These are phyloP conservation scores for Araneus ventricosus DNA, from an alignment of 1,140 invertebrate species.

Conservation along the genomic window DNA sequence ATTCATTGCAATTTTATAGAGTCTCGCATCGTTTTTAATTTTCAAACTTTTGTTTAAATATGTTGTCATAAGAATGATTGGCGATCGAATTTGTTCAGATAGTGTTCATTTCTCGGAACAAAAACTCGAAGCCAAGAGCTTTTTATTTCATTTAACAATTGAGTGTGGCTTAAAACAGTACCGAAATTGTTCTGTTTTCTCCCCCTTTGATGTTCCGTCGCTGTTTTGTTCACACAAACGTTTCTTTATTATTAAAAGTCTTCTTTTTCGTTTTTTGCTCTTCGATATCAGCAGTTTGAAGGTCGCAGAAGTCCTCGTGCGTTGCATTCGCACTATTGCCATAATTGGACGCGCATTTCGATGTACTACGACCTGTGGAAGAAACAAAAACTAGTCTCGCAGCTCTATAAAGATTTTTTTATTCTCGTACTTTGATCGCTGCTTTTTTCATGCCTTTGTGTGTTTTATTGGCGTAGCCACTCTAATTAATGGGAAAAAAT, in stretches of 20 bases:
- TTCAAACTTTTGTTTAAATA: too few relatives aligned
- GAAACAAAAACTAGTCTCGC: neutral
- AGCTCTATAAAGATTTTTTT: slow-evolving; percentile 14
- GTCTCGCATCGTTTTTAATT: too few relatives aligned
- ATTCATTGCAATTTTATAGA: too few relatives aligned
- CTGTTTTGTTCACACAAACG: neutral
- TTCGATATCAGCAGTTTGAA: neutral
- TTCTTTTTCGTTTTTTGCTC: neutral
- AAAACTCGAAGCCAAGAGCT: neutral
- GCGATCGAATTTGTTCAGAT: neutral
- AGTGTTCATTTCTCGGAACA: neutral
- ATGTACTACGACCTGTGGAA: neutral
- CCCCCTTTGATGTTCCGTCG: slow-evolving; percentile 13
- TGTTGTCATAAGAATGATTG: too few relatives aligned
- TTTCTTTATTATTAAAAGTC: slow-evolving; percentile 20
- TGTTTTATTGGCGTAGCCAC: neutral
- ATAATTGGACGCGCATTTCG: neutral
- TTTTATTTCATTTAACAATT: neutral
- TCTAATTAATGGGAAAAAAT: neutral
- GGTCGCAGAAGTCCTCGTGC: neutral
- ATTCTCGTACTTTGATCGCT: neutral
- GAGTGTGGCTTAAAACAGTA: neutral
- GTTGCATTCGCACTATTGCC: neutral
- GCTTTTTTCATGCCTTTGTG: neutral
- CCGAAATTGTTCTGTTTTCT: neutral